Percentiles rank a stretch among this genome's conserved stretches.
Conservation (phyloP, 2,888 invertebrate species). For the Sphaerophoria taeniata region DNA sequence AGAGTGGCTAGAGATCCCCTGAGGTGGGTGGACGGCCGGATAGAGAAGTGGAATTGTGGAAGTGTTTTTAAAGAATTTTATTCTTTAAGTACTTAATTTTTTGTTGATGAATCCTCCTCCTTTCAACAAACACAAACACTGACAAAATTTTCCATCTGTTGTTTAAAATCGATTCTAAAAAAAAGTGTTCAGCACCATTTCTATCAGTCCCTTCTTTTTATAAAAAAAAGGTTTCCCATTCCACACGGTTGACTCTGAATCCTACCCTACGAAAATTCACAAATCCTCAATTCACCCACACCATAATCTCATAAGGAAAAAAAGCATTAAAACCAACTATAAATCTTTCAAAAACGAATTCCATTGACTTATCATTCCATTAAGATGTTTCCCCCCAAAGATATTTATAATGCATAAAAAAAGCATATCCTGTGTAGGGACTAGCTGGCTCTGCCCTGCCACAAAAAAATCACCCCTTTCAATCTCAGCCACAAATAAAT, state of each 20-base stretch:
- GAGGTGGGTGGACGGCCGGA: too few species aligned
- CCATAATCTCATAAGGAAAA: conserved; percentile 1
- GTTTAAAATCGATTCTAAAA: too few species aligned
- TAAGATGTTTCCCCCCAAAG: conserved; percentile 58
- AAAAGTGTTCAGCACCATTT: too few species aligned
- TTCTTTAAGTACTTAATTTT: too few species aligned
- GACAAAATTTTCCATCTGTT: background rate
- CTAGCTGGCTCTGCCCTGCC: background rate
- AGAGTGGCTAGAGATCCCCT: too few species aligned
- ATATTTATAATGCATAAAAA: conserved; percentile 49
- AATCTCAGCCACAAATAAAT: conserved; percentile 10
- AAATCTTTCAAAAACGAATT: conserved; percentile 63
- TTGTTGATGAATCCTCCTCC: too few species aligned
- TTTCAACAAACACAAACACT: background rate
- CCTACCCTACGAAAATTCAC: background rate
- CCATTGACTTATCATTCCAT: conserved; percentile 70
- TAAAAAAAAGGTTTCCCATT: too few species aligned
- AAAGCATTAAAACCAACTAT: conserved; percentile 46
- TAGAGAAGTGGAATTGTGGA: too few species aligned
- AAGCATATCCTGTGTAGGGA: conserved; percentile 18
- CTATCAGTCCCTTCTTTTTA: too few species aligned
- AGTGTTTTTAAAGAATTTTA: too few species aligned
- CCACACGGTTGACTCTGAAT: too few species aligned
- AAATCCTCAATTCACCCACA: conserved; percentile 32
- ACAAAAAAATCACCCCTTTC: background rate